Evolutionary conservation across 2,888 invertebrate genomes (phyloP).

Genomic region (Drosophila multiciliata): DNA sequence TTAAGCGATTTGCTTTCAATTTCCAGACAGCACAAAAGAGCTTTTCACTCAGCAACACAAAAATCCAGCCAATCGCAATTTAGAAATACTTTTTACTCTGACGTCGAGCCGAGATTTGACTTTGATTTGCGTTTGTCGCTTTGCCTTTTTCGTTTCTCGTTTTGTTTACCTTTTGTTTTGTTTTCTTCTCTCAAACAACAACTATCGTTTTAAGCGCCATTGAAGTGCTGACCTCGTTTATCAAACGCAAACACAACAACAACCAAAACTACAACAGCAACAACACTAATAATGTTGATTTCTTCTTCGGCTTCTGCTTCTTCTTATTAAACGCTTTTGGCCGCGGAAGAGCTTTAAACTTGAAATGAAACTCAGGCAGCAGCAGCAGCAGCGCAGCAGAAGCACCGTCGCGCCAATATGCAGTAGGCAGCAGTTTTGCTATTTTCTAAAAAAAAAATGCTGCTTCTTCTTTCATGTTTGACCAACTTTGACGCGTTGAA

Average conservation of each 20-base stretch:
- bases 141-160: constrained; percentile 14
- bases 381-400: constrained; percentile 8
- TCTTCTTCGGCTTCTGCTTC: constrained; percentile 21
- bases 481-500: constrained; percentile 69
- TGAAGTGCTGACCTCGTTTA: constrained; percentile 79
- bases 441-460: constrained; percentile 67
- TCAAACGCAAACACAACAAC: constrained; percentile 51
- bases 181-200: constrained; percentile 28
- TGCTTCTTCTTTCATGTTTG: constrained; percentile 62
- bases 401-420: constrained; percentile 2
- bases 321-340: constrained; percentile 26
- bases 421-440: constrained; percentile 48
- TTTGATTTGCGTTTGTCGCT: constrained; percentile 41
- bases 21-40: constrained; percentile 31
- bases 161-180: constrained; percentile 61
- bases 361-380: constrained; percentile 72
- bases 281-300: constrained; percentile 43
- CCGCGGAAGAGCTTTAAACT: constrained; percentile 79
- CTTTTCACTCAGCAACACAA: constrained; percentile 15
- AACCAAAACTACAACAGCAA: constrained; percentile 33
- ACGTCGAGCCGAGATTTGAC: constrained; percentile 31
- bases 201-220: constrained; percentile 60
- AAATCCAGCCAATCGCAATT: constrained; percentile 1
- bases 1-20: constrained; percentile 53
- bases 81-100: constrained; percentile 45